Percentiles rank a stretch among this genome's conserved stretches.
Conservation (phyloP, 2,888 invertebrate species). For the Pharmacophagus antenor region DNA sequence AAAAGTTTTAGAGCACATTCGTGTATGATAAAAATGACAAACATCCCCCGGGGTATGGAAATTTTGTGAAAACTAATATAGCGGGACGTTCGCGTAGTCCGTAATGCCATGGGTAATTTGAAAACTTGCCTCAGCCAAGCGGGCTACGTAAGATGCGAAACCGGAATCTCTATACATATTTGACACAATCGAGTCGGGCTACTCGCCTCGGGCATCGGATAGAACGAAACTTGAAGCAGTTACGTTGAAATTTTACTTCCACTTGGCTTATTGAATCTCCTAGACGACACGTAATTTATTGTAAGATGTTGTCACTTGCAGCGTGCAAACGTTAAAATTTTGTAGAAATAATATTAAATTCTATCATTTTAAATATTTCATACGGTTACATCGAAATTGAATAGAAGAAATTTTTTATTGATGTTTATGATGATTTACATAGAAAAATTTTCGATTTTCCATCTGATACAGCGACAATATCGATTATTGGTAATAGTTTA, state of each 20-base stretch:
- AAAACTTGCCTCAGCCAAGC: slow-evolving; percentile 37
- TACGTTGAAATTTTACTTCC: slow-evolving; percentile 17
- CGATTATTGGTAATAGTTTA: too few relatives aligned
- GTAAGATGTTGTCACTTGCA: not conserved
- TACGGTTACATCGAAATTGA: too few relatives aligned
- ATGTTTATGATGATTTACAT: too few relatives aligned
- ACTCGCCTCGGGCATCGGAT: slow-evolving; percentile 20
- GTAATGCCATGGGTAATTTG: slow-evolving; percentile 36
- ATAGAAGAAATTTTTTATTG: too few relatives aligned
- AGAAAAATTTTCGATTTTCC: too few relatives aligned
- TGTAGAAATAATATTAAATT: too few relatives aligned
- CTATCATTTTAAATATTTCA: too few relatives aligned
- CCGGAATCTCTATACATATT: slow-evolving; percentile 69
- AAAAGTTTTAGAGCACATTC: slow-evolving; percentile 4
- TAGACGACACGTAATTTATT: slow-evolving; percentile 8
- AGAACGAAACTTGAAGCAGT: slow-evolving; percentile 8
- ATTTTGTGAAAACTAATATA: slow-evolving; percentile 6
- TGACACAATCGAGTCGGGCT: slow-evolving; percentile 48
- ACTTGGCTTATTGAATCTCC: slow-evolving; percentile 23
- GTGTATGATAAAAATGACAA: slow-evolving; percentile 2
- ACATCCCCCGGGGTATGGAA: not conserved
- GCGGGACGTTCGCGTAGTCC: not conserved
- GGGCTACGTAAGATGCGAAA: slow-evolving; percentile 46
- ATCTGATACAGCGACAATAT: too few relatives aligned
- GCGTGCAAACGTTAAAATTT: not conserved